Evolutionary conservation across 2,113 vertebrate genomes (phyloP).

Genomic region (Panurus biarmicus): DNA sequence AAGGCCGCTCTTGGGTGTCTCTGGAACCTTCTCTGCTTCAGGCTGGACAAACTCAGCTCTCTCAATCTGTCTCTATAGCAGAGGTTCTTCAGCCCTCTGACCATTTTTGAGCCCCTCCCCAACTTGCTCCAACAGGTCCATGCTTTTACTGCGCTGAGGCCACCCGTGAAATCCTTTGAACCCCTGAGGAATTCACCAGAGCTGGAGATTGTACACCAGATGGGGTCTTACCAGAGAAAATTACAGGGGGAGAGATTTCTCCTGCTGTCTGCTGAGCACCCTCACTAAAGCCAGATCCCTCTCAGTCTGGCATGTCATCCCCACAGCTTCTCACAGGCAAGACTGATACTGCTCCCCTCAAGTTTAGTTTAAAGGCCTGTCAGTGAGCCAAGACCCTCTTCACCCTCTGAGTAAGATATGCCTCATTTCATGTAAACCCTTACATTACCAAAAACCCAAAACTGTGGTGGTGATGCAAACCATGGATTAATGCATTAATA

Average conservation of each 20-base stretch:
- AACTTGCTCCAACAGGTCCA: accelerated
- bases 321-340: background rate
- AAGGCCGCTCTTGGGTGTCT: background rate
- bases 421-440: background rate
- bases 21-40: background rate
- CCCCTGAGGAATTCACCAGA: too few species aligned
- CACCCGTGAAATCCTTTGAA: too few species aligned
- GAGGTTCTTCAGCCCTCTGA: background rate
- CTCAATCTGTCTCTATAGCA: background rate
- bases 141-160: background rate
- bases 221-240: background rate
- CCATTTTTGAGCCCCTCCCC: background rate
- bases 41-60: background rate
- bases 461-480: accelerated
- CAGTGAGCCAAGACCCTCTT: background rate
- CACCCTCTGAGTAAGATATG: background rate
- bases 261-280: background rate
- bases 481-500: background rate
- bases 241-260: too few species aligned
- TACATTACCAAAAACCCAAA: background rate
- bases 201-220: background rate
- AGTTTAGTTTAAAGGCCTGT: background rate
- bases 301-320: background rate
- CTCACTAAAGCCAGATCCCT: background rate
- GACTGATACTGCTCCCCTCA: background rate